A percentile compares a stretch with the other conserved stretches of the same genome.
Conservation (phyloP, 2,888 invertebrate genomes). For the Orthonychiurus folsomi region DNA sequence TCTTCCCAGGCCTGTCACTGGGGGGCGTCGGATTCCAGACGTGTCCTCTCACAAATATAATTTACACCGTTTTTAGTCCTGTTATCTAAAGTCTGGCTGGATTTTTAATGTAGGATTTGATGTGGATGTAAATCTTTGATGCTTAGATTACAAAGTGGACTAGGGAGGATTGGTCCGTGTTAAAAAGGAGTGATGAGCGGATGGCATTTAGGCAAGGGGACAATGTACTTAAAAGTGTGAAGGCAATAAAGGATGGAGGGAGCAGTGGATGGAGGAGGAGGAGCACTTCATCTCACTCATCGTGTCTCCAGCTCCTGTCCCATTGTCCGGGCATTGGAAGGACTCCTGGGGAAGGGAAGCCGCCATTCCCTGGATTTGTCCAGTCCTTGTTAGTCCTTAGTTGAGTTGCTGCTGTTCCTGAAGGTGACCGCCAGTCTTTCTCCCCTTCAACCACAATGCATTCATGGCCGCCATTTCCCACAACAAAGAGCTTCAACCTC, state of each 20-base stretch:
- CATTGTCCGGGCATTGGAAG: too few species aligned
- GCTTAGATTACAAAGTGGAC: too few species aligned
- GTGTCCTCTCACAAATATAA: neutral
- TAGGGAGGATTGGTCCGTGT: too few species aligned
- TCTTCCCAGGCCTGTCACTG: neutral
- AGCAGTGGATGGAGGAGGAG: neutral
- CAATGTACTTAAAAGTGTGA: neutral
- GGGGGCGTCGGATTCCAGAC: neutral
- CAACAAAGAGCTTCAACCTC: neutral
- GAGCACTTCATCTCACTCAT: neutral
- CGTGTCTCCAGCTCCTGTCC: neutral
- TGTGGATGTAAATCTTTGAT: neutral
- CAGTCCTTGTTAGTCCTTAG: too few species aligned
- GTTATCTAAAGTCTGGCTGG: neutral
- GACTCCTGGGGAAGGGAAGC: too few species aligned
- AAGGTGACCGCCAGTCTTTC: too few species aligned
- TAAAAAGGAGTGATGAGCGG: neutral
- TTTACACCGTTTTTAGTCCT: neutral
- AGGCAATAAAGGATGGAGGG: neutral
- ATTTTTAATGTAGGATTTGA: neutral
- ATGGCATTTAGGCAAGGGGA: neutral
- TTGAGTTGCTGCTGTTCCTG: too few species aligned
- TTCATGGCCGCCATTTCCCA: slow-evolving; percentile 1
- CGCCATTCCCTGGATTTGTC: too few species aligned
- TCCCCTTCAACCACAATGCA: too few species aligned